phyloP scores from a whole-genome alignment of 1,140 invertebrate genomes.

The Trissolcus basalis region DNA sequence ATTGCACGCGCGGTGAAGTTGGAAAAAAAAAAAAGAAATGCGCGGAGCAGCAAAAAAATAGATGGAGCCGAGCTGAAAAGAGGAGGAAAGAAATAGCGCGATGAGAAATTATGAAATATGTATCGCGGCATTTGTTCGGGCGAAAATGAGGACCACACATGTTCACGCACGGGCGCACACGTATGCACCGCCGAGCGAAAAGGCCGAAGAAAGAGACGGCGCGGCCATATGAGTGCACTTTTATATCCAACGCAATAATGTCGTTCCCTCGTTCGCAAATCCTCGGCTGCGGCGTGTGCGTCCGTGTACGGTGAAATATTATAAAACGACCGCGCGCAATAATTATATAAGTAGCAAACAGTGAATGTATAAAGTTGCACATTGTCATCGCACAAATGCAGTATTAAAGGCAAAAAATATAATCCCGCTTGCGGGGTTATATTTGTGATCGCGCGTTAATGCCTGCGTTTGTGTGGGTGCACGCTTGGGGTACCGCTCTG shows the following conservation, averaged over 20 bases:
- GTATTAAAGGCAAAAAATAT: conserved; percentile 45
- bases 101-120: conserved; percentile 57
- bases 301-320: not conserved
- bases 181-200: conserved; percentile 25
- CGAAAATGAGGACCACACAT: conserved; percentile 52
- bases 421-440: conserved; percentile 19
- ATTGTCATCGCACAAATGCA: conserved; percentile 58
- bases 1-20: conserved; percentile 6
- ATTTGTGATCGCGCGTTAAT: not conserved
- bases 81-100: conserved; percentile 40
- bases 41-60: conserved; percentile 23
- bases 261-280: conserved; percentile 61
- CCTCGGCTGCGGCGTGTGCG: conserved; percentile 27
- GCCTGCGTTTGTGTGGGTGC: conserved; percentile 6
- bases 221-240: conserved; percentile 56
- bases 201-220: conserved; percentile 36
- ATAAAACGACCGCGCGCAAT: conserved; percentile 19
- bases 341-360: conserved; percentile 50
- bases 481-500: conserved; percentile 14
- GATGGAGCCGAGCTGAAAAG: conserved; percentile 21
- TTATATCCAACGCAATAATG: conserved; percentile 65
- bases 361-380: conserved; percentile 56
- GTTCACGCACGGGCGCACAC: conserved; percentile 27
- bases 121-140: conserved; percentile 49
- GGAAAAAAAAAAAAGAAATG: conserved; percentile 15